Conservation (phyloP, 2,888 invertebrate genomes). For the Trichogramma evanescens region DNA sequence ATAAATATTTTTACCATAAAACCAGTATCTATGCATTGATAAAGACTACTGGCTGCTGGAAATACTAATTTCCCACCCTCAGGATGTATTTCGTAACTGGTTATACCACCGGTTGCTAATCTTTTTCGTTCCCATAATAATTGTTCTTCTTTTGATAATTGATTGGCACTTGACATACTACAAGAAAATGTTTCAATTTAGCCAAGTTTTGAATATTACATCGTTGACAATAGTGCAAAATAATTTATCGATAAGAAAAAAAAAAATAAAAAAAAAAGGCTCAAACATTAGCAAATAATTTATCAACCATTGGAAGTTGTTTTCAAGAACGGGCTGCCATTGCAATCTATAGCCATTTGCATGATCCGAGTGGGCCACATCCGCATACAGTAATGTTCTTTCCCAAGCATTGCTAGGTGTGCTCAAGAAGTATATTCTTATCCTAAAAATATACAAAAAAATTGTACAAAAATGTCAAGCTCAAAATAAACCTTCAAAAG, state of each 20-base stretch:
- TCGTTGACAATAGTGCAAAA: neutral
- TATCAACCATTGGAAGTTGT: constrained; percentile 54
- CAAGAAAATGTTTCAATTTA: constrained; percentile 15
- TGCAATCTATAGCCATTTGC: constrained; percentile 58
- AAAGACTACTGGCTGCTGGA: constrained; percentile 82
- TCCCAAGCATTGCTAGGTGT: constrained; percentile 85
- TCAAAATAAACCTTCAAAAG: neutral
- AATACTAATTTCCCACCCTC: constrained; percentile 81
- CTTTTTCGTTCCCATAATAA: constrained; percentile 86
- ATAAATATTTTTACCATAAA: constrained; percentile 53
- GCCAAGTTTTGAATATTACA: constrained; percentile 1
- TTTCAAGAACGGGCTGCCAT: constrained; percentile 79
- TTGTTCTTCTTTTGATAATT: constrained; percentile 82
- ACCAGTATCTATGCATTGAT: constrained; percentile 73
- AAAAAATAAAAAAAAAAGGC: neutral
- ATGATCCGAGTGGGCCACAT: constrained; percentile 63
- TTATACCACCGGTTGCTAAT: constrained; percentile 87
- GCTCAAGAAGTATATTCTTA: constrained; percentile 82
- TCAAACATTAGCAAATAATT: neutral
- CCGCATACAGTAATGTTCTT: constrained; percentile 79
- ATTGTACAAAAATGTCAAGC: neutral
- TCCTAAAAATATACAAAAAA: constrained; percentile 47
- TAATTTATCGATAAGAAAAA: constrained; percentile 7
- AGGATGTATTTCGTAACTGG: constrained; percentile 82
- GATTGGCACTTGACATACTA: constrained; percentile 50